Evolutionary conservation across 1,140 invertebrate genomes (phyloP).

Genomic region (Philotrypesis tridentata): DNA sequence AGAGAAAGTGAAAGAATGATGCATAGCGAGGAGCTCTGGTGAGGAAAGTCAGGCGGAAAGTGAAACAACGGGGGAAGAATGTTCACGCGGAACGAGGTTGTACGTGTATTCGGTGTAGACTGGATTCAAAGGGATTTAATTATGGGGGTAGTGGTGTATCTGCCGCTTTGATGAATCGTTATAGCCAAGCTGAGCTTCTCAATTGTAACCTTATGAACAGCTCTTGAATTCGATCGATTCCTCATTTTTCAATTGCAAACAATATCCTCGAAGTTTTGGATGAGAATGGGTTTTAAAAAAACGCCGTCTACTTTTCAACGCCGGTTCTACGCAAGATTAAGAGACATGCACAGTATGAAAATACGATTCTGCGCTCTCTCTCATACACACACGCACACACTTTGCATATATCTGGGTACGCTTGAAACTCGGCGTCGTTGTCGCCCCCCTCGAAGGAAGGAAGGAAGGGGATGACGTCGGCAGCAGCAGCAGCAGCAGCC

Average conservation of each 20-base stretch:
- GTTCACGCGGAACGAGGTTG: neutral
- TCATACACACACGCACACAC: neutral
- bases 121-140: neutral
- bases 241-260: neutral
- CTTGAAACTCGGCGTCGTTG: neutral
- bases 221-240: neutral
- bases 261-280: neutral
- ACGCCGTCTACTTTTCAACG: neutral
- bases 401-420: neutral
- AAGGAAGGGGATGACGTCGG: conserved; percentile 58
- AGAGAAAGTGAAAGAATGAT: conserved; percentile 22
- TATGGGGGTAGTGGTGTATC: neutral
- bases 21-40: neutral
- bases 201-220: too few species aligned
- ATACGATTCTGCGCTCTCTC: conserved; percentile 14
- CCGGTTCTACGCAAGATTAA: conserved; percentile 21
- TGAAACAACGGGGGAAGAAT: neutral
- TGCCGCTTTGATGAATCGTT: neutral
- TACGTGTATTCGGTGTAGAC: neutral
- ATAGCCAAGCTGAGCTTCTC: neutral
- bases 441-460: conserved; percentile 45
- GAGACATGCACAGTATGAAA: conserved; percentile 26
- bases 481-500: conserved; percentile 54
- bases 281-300: neutral
- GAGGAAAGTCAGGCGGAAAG: neutral